A percentile compares a stretch with the other conserved stretches of the same genome.
Evolutionary conservation across 2,888 invertebrate species (phyloP).

Genomic region (Dasypogon diadema): DNA sequence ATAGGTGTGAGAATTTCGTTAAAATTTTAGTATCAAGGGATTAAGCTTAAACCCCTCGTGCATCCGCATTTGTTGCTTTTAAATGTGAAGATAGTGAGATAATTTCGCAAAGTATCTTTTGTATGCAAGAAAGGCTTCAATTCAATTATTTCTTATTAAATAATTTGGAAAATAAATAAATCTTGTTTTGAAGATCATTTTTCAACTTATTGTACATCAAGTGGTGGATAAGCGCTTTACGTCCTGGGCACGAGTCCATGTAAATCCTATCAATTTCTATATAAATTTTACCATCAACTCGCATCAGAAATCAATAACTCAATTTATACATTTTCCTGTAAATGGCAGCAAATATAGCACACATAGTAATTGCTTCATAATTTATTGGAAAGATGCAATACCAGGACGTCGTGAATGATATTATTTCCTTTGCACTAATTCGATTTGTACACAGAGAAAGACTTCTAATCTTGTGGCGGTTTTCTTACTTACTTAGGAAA

Average conservation of each 20-base stretch:
- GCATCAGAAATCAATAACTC: background rate
- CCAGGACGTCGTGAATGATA: background rate
- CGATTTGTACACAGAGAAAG: background rate
- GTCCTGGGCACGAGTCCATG: conserved; percentile 3
- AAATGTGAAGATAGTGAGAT: background rate
- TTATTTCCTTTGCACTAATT: background rate
- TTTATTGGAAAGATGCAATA: background rate
- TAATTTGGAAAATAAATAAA: background rate
- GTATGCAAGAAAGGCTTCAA: background rate
- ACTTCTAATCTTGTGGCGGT: background rate
- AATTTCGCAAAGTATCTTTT: background rate
- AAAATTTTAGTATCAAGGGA: background rate
- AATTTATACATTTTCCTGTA: background rate
- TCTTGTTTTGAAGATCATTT: conserved; percentile 35
- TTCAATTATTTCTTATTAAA: too few relatives aligned
- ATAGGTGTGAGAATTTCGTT: background rate
- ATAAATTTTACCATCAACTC: background rate
- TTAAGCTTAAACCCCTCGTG: background rate
- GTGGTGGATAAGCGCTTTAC: conserved; percentile 31
- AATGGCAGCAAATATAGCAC: background rate
- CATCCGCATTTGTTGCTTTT: background rate
- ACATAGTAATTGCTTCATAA: background rate
- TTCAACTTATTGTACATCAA: conserved; percentile 40
- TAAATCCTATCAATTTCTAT: background rate
- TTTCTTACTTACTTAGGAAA: background rate